Base-by-base conservation (phyloP, 2,113 vertebrate species). In the Corythaeola cristata region DNA sequence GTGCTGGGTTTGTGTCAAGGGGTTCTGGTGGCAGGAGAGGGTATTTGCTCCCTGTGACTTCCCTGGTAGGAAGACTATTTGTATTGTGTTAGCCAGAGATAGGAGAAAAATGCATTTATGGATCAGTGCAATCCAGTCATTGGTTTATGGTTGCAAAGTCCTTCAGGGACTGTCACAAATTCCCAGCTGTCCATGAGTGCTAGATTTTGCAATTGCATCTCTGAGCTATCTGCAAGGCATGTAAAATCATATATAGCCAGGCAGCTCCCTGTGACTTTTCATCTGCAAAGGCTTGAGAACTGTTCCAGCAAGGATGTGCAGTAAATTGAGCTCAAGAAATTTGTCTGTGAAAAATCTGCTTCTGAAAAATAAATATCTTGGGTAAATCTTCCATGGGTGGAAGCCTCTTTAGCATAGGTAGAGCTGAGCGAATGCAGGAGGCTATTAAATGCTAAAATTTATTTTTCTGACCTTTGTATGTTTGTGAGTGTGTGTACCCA, bases 141-240 rank as follows among this genome's bases (percentile, higher is more conserved):
- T 56, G 80, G 35, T 97, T 88, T 97, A 92, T 87, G 63, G 72
- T 81, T 93, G 94, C 91, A 90, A 88, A 75, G 27, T 69, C 88
- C 94, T 95, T 93, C 37, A 94, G 93, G 90, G 89, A 95, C 79
- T 91, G 77, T 90, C 93, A 95, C 88, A 96, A 96, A 97, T 94
- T 94, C 85, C 72, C 50, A 89, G 4, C 45, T 82, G 92, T 81
- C 87, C 22, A 2, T 11, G 6, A 85, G 7, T 35, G 66, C 87
- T 88, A 73, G 26, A 79, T 94, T 96, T 94, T 96, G 45, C 75
- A 83, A 92, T 93, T 96, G 75, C 69, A 86, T 84, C 59, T 94
- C 89, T 90, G 59, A 84, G 67, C 82, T 94, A 66, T 69, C 72
- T 79, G 71, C 95, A 95, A 95, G 88, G 84, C 64, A 71, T 58